A percentile compares a stretch with the other conserved stretches of the same genome.
phyloP scores from a whole-genome alignment of 2,113 vertebrate genomes.

The Oceanites oceanicus region DNA sequence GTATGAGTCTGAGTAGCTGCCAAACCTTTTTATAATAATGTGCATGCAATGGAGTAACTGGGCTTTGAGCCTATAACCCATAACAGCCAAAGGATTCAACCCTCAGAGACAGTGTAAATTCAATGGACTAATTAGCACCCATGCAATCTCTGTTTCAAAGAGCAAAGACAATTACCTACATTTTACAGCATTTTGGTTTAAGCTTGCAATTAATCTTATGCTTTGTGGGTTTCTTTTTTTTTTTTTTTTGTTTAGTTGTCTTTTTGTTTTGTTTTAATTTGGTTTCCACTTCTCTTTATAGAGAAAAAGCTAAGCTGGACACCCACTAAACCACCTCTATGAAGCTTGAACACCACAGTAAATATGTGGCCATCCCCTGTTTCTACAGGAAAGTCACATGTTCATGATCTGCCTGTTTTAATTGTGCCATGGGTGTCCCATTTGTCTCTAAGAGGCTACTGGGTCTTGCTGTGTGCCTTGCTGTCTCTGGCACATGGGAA shows the following conservation, averaged over 20 bases:
- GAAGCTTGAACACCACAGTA: not conserved
- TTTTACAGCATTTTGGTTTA: not conserved
- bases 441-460: not conserved
- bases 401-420: not conserved
- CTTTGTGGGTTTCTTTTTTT: not conserved
- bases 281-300: not conserved
- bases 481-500: not conserved
- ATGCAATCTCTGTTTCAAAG: not conserved
- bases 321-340: not conserved
- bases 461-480: not conserved
- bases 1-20: not conserved
- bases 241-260: not conserved
- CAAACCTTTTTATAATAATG: not conserved
- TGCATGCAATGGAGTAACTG: not conserved
- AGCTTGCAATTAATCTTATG: not conserved
- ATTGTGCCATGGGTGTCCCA: not conserved
- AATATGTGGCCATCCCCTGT: not conserved
- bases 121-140: not conserved
- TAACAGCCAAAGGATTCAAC: not conserved
- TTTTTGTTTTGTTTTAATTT: not conserved
- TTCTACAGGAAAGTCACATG: not conserved
- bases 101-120: not conserved
- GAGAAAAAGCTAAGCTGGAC: not conserved
- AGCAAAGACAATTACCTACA: not conserved
- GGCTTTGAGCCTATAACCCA: not conserved